A percentile compares a stretch with the other conserved stretches of the same genome.
Conservation (phyloP, 2,797 vertebrate genomes). For the Naso thynnoides region DNA sequence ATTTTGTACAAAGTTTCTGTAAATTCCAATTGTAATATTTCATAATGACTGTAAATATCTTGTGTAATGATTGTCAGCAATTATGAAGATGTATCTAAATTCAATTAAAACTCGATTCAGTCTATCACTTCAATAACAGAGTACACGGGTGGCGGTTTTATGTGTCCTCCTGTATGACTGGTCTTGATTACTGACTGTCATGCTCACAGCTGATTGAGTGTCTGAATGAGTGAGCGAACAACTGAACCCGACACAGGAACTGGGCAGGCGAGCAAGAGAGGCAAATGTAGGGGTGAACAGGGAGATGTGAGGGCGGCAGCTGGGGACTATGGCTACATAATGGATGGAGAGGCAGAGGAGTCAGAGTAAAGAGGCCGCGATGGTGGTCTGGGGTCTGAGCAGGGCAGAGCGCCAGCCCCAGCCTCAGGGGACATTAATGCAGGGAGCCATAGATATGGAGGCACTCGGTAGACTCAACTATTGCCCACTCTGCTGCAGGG, state of each 20-base stretch:
- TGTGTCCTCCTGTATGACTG: constrained; percentile 62
- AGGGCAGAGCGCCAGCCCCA: constrained; percentile 40
- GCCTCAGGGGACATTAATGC: constrained; percentile 83
- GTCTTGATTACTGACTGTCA: constrained; percentile 41
- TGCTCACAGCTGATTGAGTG: constrained; percentile 52
- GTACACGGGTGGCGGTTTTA: constrained; percentile 59
- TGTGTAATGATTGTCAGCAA: constrained; percentile 90
- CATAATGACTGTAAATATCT: constrained; percentile 89
- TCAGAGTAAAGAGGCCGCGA: constrained; percentile 46
- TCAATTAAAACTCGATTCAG: constrained; percentile 88
- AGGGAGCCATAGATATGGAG: constrained; percentile 75
- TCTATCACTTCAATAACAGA: constrained; percentile 83
- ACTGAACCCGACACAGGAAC: constrained; percentile 38
- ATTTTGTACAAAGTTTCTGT: constrained; percentile 90
- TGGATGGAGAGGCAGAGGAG: constrained; percentile 73
- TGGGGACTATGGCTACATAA: constrained; percentile 76
- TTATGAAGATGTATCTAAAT: constrained; percentile 90
- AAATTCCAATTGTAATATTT: constrained; percentile 90
- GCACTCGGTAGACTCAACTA: constrained; percentile 73
- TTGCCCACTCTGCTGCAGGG: constrained; percentile 70
- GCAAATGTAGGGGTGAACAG: constrained; percentile 53
- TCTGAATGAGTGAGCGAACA: constrained; percentile 65
- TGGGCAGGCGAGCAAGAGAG: constrained; percentile 41
- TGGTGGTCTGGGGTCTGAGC: constrained; percentile 58
- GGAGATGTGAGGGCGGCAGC: constrained; percentile 61